These are phyloP conservation scores for Heliothis subflexa DNA, from an alignment of 1,140 invertebrate genomes.

Conservation along the genomic window DNA sequence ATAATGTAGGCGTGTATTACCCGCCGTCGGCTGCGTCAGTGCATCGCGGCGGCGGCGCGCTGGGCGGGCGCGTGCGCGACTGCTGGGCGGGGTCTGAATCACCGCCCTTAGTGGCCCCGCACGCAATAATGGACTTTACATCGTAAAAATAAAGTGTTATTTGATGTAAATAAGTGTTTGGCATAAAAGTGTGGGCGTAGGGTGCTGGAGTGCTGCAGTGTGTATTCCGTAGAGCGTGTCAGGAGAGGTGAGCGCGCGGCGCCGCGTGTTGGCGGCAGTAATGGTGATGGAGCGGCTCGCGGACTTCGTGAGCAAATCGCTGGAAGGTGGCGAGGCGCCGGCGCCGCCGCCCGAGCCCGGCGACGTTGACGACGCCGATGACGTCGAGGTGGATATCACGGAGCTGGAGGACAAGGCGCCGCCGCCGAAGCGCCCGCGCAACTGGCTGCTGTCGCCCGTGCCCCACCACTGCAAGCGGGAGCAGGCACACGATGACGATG, in stretches of 20 bases:
- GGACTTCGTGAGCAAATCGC: conserved; percentile 84
- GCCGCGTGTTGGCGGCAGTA: conserved; percentile 76
- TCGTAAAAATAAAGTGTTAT: conserved; percentile 46
- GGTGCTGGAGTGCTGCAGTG: conserved; percentile 66
- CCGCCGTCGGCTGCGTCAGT: conserved; percentile 65
- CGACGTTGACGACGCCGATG: conserved; percentile 71
- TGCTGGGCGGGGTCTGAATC: conserved; percentile 69
- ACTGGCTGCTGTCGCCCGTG: conserved; percentile 79
- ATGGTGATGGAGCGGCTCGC: conserved; percentile 85
- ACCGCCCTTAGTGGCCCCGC: conserved; percentile 56
- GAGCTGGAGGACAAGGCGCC: conserved; percentile 75
- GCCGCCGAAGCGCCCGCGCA: conserved; percentile 74
- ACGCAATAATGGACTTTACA: conserved; percentile 54
- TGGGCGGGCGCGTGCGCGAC: conserved; percentile 79
- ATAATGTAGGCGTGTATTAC: conserved; percentile 84
- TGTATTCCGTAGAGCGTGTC: conserved; percentile 73
- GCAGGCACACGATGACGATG: conserved; percentile 69
- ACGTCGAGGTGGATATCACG: conserved; percentile 79
- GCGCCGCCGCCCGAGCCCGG: conserved; percentile 77
- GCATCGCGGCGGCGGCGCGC: conserved; percentile 46
- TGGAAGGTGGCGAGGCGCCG: conserved; percentile 79
- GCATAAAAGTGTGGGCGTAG: conserved; percentile 67
- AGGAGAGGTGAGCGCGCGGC: conserved; percentile 73
- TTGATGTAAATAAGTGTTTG: conserved; percentile 43
- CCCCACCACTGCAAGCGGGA: conserved; percentile 73